Percentiles rank a stretch among this genome's conserved stretches.
These are phyloP conservation scores for Drosophila subobscura DNA, from an alignment of 1,140 invertebrate genomes.

Conservation along the genomic window DNA sequence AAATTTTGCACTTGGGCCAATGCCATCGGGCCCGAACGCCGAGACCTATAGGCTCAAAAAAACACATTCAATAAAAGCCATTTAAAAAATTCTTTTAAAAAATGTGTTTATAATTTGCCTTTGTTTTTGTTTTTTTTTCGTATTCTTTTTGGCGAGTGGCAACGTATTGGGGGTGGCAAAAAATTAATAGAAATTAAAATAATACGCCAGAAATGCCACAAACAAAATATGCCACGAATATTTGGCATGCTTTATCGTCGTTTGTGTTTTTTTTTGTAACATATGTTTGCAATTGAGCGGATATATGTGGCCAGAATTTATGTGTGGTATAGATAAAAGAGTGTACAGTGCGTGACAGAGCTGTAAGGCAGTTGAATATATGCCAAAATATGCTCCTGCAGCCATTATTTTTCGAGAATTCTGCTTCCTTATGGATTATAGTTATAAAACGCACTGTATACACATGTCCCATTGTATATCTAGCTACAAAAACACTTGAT, in stretches of 20 bases:
- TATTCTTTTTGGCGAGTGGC: not conserved
- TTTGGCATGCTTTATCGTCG: conserved; percentile 56
- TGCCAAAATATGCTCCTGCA: no score
- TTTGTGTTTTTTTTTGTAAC: conserved; percentile 16
- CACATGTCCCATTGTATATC: not conserved
- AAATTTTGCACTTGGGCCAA: conserved; percentile 65
- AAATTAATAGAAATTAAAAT: conserved; percentile 51
- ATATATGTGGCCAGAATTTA: conserved; percentile 32
- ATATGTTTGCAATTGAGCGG: conserved; percentile 59
- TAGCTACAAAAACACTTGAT: conserved; percentile 30
- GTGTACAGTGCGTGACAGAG: conserved; percentile 15
- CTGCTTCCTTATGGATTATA: no score
- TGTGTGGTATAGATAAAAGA: conserved; percentile 15
- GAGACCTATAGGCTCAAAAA: conserved; percentile 21
- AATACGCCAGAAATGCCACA: conserved; percentile 32
- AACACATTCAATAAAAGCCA: conserved; percentile 48
- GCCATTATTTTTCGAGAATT: no score
- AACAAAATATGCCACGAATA: conserved; percentile 50
- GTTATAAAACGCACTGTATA: conserved; percentile 19
- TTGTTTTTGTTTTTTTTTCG: conserved; percentile 13
- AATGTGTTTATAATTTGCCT: conserved; percentile 32
- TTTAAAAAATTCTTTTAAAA: conserved; percentile 37
- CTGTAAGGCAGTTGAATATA: not conserved
- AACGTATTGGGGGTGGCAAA: conserved; percentile 3
- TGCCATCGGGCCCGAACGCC: conserved; percentile 28